Conservation (phyloP, 2,113 vertebrate species). For the Grammomys surdaster region DNA sequence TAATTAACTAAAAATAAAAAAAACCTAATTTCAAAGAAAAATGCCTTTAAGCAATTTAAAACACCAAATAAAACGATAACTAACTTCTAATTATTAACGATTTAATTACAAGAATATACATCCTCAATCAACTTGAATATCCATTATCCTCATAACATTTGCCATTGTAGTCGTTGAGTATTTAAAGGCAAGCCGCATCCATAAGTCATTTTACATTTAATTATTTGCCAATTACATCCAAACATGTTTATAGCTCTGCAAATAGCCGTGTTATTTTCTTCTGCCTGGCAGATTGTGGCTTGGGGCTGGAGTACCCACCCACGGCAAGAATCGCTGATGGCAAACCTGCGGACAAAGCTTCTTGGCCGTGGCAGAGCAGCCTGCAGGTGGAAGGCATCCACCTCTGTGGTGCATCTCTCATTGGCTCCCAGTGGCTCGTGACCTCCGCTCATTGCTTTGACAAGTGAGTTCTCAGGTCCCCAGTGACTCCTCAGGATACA, state of each 20-base stretch:
- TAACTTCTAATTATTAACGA: slow-evolving; percentile 20
- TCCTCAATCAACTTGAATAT: neutral
- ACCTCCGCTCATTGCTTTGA: slow-evolving; percentile 96
- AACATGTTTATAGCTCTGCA: neutral
- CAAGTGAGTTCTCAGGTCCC: slow-evolving; percentile 77
- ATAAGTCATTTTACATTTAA: neutral
- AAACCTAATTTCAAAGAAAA: neutral
- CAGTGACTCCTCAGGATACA: too few species aligned
- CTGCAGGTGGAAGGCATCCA: slow-evolving; percentile 90
- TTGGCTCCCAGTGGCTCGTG: slow-evolving; percentile 92
- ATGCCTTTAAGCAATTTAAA: neutral
- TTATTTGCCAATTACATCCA: neutral
- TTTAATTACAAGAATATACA: neutral
- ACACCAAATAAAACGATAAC: neutral
- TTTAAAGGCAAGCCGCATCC: neutral
- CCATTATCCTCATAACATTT: neutral
- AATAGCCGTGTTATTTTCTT: neutral
- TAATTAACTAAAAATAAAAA: neutral
- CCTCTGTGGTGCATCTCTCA: slow-evolving; percentile 94
- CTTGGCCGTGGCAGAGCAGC: slow-evolving; percentile 97
- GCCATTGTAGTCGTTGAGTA: neutral
- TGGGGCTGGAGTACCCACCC: slow-evolving; percentile 77
- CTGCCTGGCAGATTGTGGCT: slow-evolving; percentile 85
- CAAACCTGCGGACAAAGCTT: slow-evolving; percentile 85
- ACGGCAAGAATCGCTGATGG: slow-evolving; percentile 91